Percentiles rank a stretch among this genome's conserved stretches.
Conservation (phyloP, 2,113 vertebrate species). For the Zingel zingel region DNA sequence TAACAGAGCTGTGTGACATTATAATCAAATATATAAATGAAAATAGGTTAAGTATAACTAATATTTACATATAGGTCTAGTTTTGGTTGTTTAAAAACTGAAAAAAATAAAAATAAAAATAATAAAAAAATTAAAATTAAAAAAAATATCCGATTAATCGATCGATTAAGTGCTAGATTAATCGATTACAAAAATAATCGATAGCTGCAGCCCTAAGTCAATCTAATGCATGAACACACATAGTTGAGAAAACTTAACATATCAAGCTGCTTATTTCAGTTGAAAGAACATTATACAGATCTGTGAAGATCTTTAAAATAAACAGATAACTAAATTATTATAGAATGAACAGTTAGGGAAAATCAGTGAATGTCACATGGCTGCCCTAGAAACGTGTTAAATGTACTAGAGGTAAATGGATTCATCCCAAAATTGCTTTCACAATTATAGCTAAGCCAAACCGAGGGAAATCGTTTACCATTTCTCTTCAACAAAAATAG, state of each 20-base stretch:
- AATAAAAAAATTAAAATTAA: no score
- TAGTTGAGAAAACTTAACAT: slow-evolving; percentile 21
- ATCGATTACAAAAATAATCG: no score
- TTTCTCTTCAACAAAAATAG: slow-evolving; percentile 78
- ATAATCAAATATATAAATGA: no score
- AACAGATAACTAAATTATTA: slow-evolving; percentile 63
- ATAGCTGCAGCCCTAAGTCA: no score
- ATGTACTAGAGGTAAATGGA: slow-evolving; percentile 77
- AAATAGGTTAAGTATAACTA: no score
- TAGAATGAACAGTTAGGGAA: slow-evolving; percentile 49
- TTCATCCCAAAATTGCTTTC: slow-evolving; percentile 81
- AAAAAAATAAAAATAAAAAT: no score
- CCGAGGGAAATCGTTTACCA: slow-evolving; percentile 75
- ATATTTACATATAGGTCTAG: no score
- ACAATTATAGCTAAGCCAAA: slow-evolving; percentile 82
- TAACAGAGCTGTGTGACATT: no score
- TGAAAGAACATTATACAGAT: slow-evolving; percentile 47
- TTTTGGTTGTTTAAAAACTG: no score
- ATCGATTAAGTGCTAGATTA: no score
- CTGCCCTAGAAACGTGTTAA: slow-evolving; percentile 78
- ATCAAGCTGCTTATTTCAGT: slow-evolving; percentile 33
- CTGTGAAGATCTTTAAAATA: slow-evolving; percentile 52
- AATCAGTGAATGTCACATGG: slow-evolving; percentile 62
- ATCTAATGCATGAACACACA: background rate
- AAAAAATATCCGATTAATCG: no score